These are phyloP conservation scores for Nothobranchius kuhntae DNA, from an alignment of 2,113 vertebrate genomes.

Conservation along the genomic window DNA sequence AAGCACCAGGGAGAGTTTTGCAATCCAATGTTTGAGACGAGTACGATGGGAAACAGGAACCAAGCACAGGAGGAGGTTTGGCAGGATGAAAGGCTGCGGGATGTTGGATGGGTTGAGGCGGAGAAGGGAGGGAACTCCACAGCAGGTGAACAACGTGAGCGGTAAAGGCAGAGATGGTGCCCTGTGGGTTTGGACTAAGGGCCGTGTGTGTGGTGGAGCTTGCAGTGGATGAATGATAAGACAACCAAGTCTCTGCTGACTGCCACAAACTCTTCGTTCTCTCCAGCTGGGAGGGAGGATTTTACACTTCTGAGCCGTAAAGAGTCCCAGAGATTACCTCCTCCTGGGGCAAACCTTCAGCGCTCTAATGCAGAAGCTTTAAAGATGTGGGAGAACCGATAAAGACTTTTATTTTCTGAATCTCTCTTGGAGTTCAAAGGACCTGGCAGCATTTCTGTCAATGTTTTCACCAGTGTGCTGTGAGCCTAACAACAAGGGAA, in stretches of 20 bases:
- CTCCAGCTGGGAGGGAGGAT: constrained; percentile 25
- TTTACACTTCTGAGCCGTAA: constrained; percentile 16
- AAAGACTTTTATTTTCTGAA: not conserved
- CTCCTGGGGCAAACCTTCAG: constrained; percentile 36
- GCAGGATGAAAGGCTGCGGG: not conserved
- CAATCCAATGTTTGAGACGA: too few relatives aligned
- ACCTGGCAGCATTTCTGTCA: constrained; percentile 16
- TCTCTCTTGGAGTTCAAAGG: constrained; percentile 11
- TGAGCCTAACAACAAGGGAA: not conserved
- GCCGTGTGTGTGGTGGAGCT: constrained; percentile 20
- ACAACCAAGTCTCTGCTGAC: constrained; percentile 41
- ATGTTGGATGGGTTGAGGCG: not conserved
- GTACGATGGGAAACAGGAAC: not conserved
- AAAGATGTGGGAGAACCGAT: constrained; percentile 28
- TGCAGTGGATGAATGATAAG: constrained; percentile 52
- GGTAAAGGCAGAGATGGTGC: constrained; percentile 53
- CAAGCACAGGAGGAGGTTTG: not conserved
- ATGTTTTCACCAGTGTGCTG: constrained; percentile 5
- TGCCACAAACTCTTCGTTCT: constrained; percentile 42
- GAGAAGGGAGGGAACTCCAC: constrained; percentile 6
- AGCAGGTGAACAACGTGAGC: constrained; percentile 46
- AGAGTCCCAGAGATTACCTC: constrained; percentile 47
- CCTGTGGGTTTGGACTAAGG: constrained; percentile 21
- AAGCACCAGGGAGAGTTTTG: too few relatives aligned
- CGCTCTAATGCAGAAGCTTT: constrained; percentile 29